phyloP scores from a whole-genome alignment of 2,888 invertebrate species.

The Standfussiana lucernea region DNA sequence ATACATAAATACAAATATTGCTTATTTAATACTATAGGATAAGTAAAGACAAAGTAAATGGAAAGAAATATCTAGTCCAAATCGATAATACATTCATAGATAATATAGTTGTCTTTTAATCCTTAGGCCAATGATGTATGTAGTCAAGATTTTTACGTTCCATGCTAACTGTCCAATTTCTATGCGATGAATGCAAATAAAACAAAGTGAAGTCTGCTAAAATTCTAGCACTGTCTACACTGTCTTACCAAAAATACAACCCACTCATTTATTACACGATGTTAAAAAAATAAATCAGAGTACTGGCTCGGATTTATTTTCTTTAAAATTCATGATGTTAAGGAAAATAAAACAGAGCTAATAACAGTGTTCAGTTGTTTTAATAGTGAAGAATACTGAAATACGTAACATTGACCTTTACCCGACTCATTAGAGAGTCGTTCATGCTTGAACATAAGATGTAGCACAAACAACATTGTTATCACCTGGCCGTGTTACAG shows the following conservation, averaged over 20 bases:
- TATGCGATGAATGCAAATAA: not conserved
- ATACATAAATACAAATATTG: not conserved
- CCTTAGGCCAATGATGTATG: not conserved
- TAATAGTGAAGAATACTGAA: constrained; percentile 18
- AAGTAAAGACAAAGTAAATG: not conserved
- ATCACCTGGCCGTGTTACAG: constrained; percentile 63
- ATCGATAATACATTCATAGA: not conserved
- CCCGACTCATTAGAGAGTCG: constrained; percentile 48
- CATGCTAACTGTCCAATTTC: not conserved
- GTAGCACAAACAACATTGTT: constrained; percentile 58
- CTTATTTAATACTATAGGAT: not conserved
- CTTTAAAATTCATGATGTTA: not conserved
- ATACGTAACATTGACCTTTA: constrained; percentile 59
- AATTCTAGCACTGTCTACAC: not conserved
- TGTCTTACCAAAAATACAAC: not conserved
- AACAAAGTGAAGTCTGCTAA: not conserved
- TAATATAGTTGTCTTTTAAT: not conserved
- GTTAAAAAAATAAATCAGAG: no score
- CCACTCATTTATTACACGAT: not conserved
- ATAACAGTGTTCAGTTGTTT: constrained; percentile 27
- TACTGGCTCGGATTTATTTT: no score
- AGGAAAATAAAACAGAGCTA: not conserved
- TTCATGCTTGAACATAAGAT: constrained; percentile 46
- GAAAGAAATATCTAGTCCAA: not conserved
- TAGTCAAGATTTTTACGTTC: not conserved